These are phyloP conservation scores for Cerastoderma edule DNA, from an alignment of 2,888 invertebrate species.

Conservation along the genomic window DNA sequence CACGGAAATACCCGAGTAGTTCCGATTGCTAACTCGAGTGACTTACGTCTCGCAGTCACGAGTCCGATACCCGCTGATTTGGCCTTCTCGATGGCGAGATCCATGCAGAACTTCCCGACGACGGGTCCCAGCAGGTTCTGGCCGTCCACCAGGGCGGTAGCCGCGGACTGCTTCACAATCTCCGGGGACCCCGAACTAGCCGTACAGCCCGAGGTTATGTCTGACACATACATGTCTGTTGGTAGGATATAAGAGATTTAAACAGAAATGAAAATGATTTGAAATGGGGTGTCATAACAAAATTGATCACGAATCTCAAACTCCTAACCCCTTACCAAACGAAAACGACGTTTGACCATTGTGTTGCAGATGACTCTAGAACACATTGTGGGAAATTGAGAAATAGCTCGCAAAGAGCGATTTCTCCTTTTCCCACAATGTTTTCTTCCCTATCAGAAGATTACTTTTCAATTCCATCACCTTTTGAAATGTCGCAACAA, in stretches of 20 bases:
- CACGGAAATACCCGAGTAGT: not conserved
- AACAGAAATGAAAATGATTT: not conserved
- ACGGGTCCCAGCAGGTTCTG: conserved; percentile 87
- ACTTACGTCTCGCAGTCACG: conserved; percentile 90
- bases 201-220: conserved; percentile 88
- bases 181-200: conserved; percentile 86
- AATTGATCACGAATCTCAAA: no score
- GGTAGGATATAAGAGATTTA: not conserved
- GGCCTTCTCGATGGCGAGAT: conserved; percentile 92
- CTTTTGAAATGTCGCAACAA: no score
- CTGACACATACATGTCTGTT: conserved; percentile 91
- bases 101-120: conserved; percentile 84
- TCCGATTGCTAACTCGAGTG: not conserved
- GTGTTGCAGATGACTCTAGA: not conserved
- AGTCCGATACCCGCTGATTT: conserved; percentile 91
- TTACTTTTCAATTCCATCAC: no score
- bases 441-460: no score
- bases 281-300: no score
- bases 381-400: not conserved
- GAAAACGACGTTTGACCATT: not conserved
- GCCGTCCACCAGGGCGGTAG: conserved; percentile 89
- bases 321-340: not conserved
- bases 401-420: not conserved
- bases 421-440: no score
- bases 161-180: conserved; percentile 88